These are phyloP conservation scores for Aleiodes alternator DNA, from an alignment of 2,888 invertebrate genomes.

Conservation along the genomic window DNA sequence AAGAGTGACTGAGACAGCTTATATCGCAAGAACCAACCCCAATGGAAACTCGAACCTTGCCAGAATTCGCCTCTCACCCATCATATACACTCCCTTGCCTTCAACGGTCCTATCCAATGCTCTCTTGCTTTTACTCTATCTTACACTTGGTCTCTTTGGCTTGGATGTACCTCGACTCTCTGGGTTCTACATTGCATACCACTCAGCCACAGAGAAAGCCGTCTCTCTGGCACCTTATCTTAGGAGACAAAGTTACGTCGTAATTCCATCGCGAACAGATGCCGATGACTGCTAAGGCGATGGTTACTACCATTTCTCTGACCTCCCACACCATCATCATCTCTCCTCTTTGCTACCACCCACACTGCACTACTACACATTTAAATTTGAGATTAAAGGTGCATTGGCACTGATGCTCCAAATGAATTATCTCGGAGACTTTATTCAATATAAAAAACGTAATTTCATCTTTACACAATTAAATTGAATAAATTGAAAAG, in stretches of 20 bases:
- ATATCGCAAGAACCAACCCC: constrained; percentile 73
- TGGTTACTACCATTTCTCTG: constrained; percentile 56
- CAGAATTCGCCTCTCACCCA: constrained; percentile 68
- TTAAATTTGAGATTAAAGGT: not conserved
- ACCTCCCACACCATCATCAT: constrained; percentile 21
- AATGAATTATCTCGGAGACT: no score
- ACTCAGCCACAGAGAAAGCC: constrained; percentile 67
- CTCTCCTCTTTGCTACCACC: constrained; percentile 19
- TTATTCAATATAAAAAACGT: no score
- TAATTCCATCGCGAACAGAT: constrained; percentile 75
- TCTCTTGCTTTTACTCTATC: constrained; percentile 54
- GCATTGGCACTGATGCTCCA: constrained; percentile 14
- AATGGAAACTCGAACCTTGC: constrained; percentile 73
- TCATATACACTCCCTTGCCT: constrained; percentile 71
- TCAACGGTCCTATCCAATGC: constrained; percentile 53
- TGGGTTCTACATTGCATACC: constrained; percentile 57
- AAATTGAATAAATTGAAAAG: no score
- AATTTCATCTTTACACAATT: no score
- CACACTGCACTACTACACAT: not conserved
- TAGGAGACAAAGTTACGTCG: constrained; percentile 74
- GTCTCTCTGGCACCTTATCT: constrained; percentile 68
- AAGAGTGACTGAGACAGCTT: constrained; percentile 53
- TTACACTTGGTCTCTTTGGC: constrained; percentile 46
- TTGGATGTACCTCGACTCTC: constrained; percentile 28
- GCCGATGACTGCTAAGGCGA: constrained; percentile 71